Evolutionary conservation across 2,888 invertebrate species (phyloP).

Genomic region (Rhabditophanes sp.): DNA sequence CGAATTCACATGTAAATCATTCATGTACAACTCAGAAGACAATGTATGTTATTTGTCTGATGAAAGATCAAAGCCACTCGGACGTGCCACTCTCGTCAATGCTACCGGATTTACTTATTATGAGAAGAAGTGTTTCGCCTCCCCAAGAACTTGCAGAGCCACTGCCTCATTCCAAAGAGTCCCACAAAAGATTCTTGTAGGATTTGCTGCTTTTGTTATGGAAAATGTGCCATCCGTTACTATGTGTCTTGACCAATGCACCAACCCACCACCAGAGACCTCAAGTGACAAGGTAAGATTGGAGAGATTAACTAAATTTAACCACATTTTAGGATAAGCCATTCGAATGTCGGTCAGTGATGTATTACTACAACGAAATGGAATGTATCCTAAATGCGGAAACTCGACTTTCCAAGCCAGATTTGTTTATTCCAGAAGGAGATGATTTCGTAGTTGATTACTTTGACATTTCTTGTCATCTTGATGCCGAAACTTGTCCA

Average conservation of each 20-base stretch:
- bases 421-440: constrained; percentile 40
- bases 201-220: constrained; percentile 44
- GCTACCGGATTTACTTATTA: constrained; percentile 35
- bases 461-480: constrained; percentile 42
- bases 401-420: constrained; percentile 34
- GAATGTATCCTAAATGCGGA: constrained; percentile 44
- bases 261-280: constrained; percentile 42
- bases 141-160: constrained; percentile 41
- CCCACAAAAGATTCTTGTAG: constrained; percentile 44
- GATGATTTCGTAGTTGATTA: constrained; percentile 34
- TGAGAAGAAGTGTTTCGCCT: constrained; percentile 44
- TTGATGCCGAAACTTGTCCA: constrained; percentile 35
- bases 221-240: constrained; percentile 43
- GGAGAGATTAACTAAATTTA: too few relatives aligned
- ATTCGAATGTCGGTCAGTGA: constrained; percentile 43
- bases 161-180: constrained; percentile 39
- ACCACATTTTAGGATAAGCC: too few relatives aligned
- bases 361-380: constrained; percentile 44
- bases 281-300: too few relatives aligned
- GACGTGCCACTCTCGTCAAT: constrained; percentile 29
- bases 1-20: constrained; percentile 44
- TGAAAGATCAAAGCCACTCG: constrained; percentile 40
- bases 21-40: constrained; percentile 41
- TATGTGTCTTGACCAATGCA: constrained; percentile 43
- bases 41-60: constrained; percentile 38